Percentiles rank a stretch among this genome's conserved stretches.
Conservation (phyloP, 2,797 vertebrate genomes). For the Cuniculus paca region DNA sequence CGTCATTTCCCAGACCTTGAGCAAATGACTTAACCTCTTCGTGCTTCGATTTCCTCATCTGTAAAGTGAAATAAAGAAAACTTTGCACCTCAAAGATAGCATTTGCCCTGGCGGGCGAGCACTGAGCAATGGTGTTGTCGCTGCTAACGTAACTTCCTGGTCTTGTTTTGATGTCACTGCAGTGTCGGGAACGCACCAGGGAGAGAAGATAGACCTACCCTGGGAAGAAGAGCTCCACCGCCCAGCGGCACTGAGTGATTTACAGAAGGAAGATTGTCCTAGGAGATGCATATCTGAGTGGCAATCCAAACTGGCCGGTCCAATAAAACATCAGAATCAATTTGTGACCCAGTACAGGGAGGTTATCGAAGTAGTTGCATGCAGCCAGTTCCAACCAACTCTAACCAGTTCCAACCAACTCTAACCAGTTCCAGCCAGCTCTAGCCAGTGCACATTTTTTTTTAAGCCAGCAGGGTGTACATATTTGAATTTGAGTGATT, state of each 20-base stretch:
- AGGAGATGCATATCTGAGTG: background rate
- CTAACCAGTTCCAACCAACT: background rate
- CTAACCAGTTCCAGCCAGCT: too few species aligned
- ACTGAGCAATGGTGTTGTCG: fast-evolving
- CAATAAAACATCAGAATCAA: too few species aligned
- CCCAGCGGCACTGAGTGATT: background rate
- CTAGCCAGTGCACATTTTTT: background rate
- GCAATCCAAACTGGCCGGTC: background rate
- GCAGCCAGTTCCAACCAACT: background rate
- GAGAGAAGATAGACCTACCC: background rate
- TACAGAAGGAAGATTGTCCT: background rate
- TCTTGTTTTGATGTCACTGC: background rate
- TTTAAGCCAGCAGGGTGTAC: background rate
- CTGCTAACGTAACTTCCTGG: too few species aligned
- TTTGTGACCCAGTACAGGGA: background rate
- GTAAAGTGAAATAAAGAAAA: background rate
- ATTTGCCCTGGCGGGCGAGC: fast-evolving
- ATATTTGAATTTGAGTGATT: background rate
- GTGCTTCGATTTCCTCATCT: background rate
- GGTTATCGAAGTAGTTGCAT: background rate
- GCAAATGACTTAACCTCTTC: too few species aligned
- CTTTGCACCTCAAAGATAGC: background rate
- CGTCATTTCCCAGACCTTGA: background rate
- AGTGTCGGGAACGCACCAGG: too few species aligned
- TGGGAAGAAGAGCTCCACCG: background rate